Evolutionary conservation across 2,888 invertebrate genomes (phyloP).

Genomic region (Loripinus fragilis): DNA sequence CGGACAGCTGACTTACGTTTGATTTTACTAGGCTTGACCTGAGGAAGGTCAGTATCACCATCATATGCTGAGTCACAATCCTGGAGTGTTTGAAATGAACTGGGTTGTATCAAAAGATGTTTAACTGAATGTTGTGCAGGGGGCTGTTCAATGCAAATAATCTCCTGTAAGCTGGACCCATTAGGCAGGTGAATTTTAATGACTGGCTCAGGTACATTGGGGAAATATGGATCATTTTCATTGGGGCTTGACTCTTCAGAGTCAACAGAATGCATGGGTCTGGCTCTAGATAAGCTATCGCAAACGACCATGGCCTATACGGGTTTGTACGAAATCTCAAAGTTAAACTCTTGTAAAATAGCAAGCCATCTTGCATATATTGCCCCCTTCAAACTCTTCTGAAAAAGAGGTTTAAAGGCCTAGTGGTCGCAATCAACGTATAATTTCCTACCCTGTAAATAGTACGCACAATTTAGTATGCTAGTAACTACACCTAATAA

Average conservation of each 20-base stretch:
- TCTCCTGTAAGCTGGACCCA: background rate
- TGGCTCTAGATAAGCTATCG: slow-evolving; percentile 19
- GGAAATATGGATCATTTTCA: slow-evolving; percentile 41
- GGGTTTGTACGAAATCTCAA: slow-evolving; percentile 25
- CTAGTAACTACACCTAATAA: slow-evolving; percentile 31
- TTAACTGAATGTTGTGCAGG: background rate
- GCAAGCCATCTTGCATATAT: slow-evolving; percentile 33
- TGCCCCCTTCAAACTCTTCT: background rate
- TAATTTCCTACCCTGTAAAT: slow-evolving; percentile 20
- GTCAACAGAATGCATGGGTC: background rate
- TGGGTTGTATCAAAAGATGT: background rate
- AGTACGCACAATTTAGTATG: background rate
- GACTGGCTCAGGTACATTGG: slow-evolving; percentile 33
- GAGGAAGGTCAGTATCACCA: background rate
- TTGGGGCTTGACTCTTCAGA: slow-evolving; percentile 21
- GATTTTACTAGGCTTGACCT: slow-evolving; percentile 27
- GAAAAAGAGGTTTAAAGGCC: slow-evolving; percentile 28
- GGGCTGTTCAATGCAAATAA: background rate
- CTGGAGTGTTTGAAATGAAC: background rate
- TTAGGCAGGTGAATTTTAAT: background rate
- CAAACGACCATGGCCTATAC: too few relatives aligned
- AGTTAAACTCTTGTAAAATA: slow-evolving; percentile 28
- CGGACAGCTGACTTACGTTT: slow-evolving; percentile 35
- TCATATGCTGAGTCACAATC: too few relatives aligned
- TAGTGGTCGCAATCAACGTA: slow-evolving; percentile 44